phyloP scores from a whole-genome alignment of 1,140 invertebrate species.

The Cydia pomonella region DNA sequence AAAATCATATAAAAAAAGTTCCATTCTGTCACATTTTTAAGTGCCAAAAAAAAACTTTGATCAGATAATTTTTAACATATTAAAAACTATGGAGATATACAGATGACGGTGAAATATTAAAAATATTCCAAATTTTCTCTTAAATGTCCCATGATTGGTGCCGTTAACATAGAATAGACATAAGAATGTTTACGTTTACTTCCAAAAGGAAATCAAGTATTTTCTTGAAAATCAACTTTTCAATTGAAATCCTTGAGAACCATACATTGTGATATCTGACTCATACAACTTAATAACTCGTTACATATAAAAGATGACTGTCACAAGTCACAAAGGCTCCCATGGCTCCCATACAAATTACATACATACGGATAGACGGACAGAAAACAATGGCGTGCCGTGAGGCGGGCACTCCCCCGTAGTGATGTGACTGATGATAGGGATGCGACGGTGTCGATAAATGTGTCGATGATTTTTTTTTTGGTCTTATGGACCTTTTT shows the following conservation, averaged over 20 bases:
- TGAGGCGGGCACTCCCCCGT: constrained; percentile 29
- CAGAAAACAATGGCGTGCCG: constrained; percentile 31
- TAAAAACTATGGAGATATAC: too few relatives aligned
- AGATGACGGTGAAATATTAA: too few relatives aligned
- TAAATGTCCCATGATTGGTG: too few relatives aligned
- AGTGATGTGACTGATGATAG: constrained; percentile 24
- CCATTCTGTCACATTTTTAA: too few relatives aligned
- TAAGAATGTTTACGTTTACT: too few relatives aligned
- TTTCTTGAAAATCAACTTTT: neutral
- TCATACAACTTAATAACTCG: constrained; percentile 10
- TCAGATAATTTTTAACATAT: too few relatives aligned
- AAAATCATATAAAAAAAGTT: too few relatives aligned
- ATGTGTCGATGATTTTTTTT: neutral
- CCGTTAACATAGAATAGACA: too few relatives aligned
- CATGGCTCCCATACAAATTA: constrained; percentile 33
- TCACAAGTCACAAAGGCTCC: constrained; percentile 20
- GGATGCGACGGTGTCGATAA: constrained; percentile 17
- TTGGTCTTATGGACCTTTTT: too few relatives aligned
- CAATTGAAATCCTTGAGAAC: neutral
- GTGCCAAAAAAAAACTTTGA: too few relatives aligned
- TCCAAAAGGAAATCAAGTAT: neutral
- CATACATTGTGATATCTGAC: neutral
- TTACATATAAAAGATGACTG: neutral
- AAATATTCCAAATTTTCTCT: too few relatives aligned
- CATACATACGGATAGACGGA: constrained; percentile 28